These are phyloP conservation scores for Drosophila novamexicana DNA, from an alignment of 1,140 invertebrate species.

Conservation along the genomic window DNA sequence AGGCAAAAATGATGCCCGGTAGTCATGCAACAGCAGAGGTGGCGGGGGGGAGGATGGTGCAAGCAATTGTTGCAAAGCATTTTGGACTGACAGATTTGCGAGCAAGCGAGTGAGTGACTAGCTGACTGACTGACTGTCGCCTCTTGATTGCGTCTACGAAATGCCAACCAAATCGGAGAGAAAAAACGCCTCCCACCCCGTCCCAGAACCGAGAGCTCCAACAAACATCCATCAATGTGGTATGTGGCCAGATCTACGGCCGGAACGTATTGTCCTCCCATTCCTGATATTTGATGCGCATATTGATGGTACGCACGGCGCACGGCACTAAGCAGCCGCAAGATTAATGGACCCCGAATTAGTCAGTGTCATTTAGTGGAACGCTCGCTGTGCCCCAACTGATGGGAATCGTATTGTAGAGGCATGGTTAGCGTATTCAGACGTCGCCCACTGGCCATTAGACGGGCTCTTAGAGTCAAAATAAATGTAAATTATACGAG, in stretches of 20 bases:
- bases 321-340: conserved; percentile 71
- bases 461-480: conserved; percentile 48
- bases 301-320: conserved; percentile 59
- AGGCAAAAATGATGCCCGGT: conserved; percentile 80
- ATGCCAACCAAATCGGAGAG: no score
- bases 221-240: conserved; percentile 45
- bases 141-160: not conserved
- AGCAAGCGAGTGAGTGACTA: conserved; percentile 14
- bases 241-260: not conserved
- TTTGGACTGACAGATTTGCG: conserved; percentile 26
- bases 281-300: conserved; percentile 63
- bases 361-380: conserved; percentile 77
- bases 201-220: no score
- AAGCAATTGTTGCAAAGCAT: conserved; percentile 17
- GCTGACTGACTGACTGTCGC: not conserved
- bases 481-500: conserved; percentile 69
- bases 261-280: conserved; percentile 16
- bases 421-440: not conserved
- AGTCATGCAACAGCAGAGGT: conserved; percentile 60
- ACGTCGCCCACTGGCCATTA: conserved; percentile 23
- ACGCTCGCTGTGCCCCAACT: conserved; percentile 37
- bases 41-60: conserved; percentile 10
- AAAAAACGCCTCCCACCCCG: not conserved
- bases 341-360: conserved; percentile 75
- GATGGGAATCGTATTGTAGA: not conserved